phyloP scores from a whole-genome alignment of 2,888 invertebrate species.

The Ashinkailepas kermadecensis region DNA sequence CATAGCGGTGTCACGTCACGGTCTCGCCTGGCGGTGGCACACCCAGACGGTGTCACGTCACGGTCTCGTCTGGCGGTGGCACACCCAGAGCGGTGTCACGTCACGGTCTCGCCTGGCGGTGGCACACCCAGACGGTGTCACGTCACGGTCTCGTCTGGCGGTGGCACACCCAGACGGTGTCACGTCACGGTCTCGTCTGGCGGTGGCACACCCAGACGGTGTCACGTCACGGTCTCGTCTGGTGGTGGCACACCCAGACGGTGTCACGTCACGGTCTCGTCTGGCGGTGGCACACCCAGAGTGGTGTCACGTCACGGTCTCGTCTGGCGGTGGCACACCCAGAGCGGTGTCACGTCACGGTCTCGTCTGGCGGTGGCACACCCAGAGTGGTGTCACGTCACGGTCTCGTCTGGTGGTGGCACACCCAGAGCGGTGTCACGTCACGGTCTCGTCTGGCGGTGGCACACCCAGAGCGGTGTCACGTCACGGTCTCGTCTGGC shows the following conservation, averaged over 20 bases:
- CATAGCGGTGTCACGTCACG: background rate
- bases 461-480: too few relatives aligned
- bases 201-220: background rate
- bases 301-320: background rate
- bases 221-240: background rate
- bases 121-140: too few relatives aligned
- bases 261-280: too few relatives aligned
- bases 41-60: background rate
- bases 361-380: background rate
- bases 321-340: background rate
- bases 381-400: background rate
- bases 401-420: too few relatives aligned
- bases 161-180: too few relatives aligned
- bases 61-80: background rate
- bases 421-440: too few relatives aligned
- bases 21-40: background rate
- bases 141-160: too few relatives aligned
- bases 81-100: background rate
- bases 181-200: conserved; percentile 23
- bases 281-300: background rate
- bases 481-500: conserved; percentile 22
- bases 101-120: too few relatives aligned
- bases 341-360: background rate
- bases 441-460: too few relatives aligned
- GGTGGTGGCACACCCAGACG: too few relatives aligned